These are phyloP conservation scores for Heliothis peltigera DNA, from an alignment of 2,888 invertebrate species.

Conservation along the genomic window DNA sequence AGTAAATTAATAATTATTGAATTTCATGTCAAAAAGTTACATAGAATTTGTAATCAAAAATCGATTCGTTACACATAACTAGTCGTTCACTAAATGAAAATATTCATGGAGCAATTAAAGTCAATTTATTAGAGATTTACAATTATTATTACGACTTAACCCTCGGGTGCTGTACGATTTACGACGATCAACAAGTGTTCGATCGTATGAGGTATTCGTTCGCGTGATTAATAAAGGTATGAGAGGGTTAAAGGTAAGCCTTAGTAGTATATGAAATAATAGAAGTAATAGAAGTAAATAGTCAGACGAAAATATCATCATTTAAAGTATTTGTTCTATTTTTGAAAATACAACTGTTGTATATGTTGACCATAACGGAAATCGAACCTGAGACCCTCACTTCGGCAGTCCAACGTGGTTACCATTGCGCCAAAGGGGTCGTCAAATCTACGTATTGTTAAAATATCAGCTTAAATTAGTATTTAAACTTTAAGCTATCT, in stretches of 20 bases:
- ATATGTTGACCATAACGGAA: no score
- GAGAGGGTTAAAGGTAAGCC: constrained; percentile 28
- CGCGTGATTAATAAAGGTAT: constrained; percentile 31
- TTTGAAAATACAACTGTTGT: no score
- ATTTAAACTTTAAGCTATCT: no score
- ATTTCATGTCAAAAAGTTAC: no score
- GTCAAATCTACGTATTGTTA: no score
- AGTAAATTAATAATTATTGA: no score
- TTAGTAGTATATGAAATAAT: neutral
- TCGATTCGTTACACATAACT: neutral
- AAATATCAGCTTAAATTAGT: no score
- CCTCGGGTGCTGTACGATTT: constrained; percentile 49
- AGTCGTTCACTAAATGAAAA: constrained; percentile 48
- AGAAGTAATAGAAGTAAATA: neutral
- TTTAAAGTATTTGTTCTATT: no score
- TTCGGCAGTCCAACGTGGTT: no score
- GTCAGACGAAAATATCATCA: neutral
- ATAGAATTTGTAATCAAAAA: constrained; percentile 14
- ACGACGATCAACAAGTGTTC: constrained; percentile 60
- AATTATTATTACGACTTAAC: constrained; percentile 50
- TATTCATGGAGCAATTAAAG: constrained; percentile 55
- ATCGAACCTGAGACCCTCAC: no score
- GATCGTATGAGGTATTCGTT: constrained; percentile 39
- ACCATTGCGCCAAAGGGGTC: no score
- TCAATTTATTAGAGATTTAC: constrained; percentile 58